Evolutionary conservation across 2,888 invertebrate species (phyloP).

Genomic region (Agonopterix alstromeriana): DNA sequence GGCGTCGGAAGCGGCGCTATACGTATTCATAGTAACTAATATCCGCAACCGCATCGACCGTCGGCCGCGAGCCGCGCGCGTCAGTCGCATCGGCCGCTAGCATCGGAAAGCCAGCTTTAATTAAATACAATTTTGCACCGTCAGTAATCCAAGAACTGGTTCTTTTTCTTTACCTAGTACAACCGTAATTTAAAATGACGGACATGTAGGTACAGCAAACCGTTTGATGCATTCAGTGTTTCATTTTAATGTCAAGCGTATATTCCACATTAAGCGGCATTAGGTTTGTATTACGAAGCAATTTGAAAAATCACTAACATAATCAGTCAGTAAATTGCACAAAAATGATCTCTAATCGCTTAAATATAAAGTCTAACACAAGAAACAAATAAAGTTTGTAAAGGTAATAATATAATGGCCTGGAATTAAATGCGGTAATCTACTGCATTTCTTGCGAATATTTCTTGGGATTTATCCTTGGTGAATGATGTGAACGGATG

Average conservation of each 20-base stretch:
- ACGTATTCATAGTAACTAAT: too few relatives aligned
- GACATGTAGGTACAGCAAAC: too few relatives aligned
- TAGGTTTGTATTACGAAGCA: slow-evolving; percentile 14
- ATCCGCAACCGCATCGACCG: too few relatives aligned
- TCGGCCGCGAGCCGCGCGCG: too few relatives aligned
- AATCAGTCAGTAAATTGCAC: neutral
- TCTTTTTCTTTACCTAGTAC: too few relatives aligned
- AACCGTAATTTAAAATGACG: too few relatives aligned
- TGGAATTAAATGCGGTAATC: slow-evolving; percentile 14
- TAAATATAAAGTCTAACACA: neutral
- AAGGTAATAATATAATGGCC: slow-evolving; percentile 9
- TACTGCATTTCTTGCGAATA: slow-evolving; percentile 13
- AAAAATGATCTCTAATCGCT: neutral
- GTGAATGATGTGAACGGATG: slow-evolving; percentile 11
- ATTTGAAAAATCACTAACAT: slow-evolving; percentile 16
- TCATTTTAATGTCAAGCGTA: too few relatives aligned
- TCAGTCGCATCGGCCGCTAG: too few relatives aligned
- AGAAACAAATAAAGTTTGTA: neutral
- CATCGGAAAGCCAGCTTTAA: too few relatives aligned
- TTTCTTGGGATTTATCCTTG: slow-evolving; percentile 11
- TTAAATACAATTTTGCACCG: neutral
- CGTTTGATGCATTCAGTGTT: too few relatives aligned
- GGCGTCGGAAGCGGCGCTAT: too few relatives aligned
- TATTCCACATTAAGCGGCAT: neutral
- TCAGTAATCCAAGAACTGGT: too few relatives aligned